These are phyloP conservation scores for Halocynthia roretzi DNA, from an alignment of 23 tunicate species.

Conservation along the genomic window DNA sequence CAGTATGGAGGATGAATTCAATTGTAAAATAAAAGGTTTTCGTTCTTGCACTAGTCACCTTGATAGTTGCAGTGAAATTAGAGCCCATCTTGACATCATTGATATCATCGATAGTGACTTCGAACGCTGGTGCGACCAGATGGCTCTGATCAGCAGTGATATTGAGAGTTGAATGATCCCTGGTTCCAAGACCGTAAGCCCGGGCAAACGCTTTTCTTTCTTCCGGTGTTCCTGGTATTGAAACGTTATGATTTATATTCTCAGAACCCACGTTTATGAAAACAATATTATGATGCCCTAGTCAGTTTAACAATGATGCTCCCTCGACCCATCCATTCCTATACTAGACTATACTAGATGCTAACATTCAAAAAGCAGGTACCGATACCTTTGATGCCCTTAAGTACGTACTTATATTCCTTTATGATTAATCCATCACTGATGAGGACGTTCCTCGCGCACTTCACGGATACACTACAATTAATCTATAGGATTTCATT, in stretches of 20 bases:
- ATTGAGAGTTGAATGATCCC: constrained; percentile 24
- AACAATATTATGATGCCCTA: too few species aligned
- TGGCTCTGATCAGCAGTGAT: constrained; percentile 16
- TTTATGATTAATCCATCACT: too few species aligned
- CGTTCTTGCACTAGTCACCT: constrained; percentile 5
- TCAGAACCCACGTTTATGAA: too few species aligned
- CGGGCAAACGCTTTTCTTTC: constrained; percentile 61
- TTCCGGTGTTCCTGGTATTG: constrained; percentile 28
- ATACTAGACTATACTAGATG: too few species aligned
- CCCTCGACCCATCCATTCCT: too few species aligned
- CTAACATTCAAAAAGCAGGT: too few species aligned
- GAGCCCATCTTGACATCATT: constrained; percentile 39
- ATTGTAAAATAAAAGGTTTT: background rate
- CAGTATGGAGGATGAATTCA: background rate
- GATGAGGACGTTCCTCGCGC: too few species aligned
- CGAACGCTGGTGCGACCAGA: constrained; percentile 35
- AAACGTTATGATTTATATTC: background rate
- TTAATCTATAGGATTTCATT: too few species aligned
- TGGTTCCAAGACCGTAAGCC: constrained; percentile 56
- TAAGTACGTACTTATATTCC: too few species aligned
- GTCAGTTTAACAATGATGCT: too few species aligned
- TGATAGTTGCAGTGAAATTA: constrained; percentile 24
- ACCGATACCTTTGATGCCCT: too few species aligned
- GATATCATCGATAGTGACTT: constrained; percentile 14
- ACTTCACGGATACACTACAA: too few species aligned